Evolutionary conservation across 2,113 vertebrate genomes (phyloP), one percentile per base, ranked within the genome.

Genomic region (Bungarus multicinctus): DNA sequence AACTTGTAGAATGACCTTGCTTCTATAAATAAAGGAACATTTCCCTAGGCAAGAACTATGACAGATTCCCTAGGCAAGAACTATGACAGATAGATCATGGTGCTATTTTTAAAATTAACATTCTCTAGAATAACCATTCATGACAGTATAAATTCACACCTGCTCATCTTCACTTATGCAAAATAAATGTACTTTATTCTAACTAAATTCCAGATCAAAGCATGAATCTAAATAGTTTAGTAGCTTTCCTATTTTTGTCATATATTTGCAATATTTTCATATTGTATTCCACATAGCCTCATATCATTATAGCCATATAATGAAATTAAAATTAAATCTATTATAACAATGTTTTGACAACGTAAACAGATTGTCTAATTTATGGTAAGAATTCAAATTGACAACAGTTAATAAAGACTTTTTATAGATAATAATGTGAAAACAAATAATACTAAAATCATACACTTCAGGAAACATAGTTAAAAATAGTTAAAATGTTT

Each of bases 401-500:
- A 52, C 43, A n/a, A 50, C 6, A 90, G 64, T 89, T 91, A 93
- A 93, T 10, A 58, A 43, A 90, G 55, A 74, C 34, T 88, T 94
- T 14, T 64, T 27, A 64, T n/a, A 64, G 60, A 64, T 27, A 34
- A 91, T 45, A 34, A 91, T 45, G 60, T 91, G 43, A 74, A 89
- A 20, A 18, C 57, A 87, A 53, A 45, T 22, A 60, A 89, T 81
- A 74, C 92, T 43, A 54, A n/a, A 90, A 88, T 54, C 93, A 53
- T n/a, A 34, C 34, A 93, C 90, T 94, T 89, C 69, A 89, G 90
- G 25, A 88, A 92, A 94, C 93, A 34, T 23, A 93, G 95, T 92
- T 30, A 89, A 45, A 45, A 93, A 27, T 27, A 58, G 57, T 27
- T 58, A 27, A 58, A 58, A 96, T 60, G 58, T 81, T 85, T 90